Conservation (phyloP, 2,888 invertebrate genomes). For the Tenthredo notha region DNA sequence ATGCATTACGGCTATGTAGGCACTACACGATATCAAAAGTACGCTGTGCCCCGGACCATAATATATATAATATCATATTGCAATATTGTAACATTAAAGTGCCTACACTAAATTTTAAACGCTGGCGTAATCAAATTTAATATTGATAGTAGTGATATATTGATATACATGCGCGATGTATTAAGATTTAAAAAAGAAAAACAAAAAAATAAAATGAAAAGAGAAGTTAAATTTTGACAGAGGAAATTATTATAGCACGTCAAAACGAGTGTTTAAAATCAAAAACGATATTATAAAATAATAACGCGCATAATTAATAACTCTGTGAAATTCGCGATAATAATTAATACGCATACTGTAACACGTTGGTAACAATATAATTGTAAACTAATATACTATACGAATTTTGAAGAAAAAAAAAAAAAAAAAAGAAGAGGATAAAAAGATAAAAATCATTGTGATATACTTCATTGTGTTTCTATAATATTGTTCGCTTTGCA, state of each 20-base stretch:
- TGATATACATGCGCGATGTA: background rate
- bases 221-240: background rate
- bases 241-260: conserved; percentile 7
- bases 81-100: conserved; percentile 71
- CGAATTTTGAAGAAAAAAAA: background rate
- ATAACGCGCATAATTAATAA: background rate
- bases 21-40: conserved; percentile 73
- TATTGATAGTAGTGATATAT: conserved; percentile 2
- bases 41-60: conserved; percentile 53
- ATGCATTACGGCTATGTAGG: conserved; percentile 79
- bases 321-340: conserved; percentile 3
- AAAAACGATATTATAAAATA: background rate
- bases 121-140: conserved; percentile 45
- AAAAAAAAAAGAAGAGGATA: background rate
- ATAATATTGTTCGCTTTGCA: conserved; percentile 42
- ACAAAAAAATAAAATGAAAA: background rate
- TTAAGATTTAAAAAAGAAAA: background rate
- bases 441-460: conserved; percentile 11
- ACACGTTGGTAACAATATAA: background rate
- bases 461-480: conserved; percentile 50
- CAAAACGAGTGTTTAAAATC: conserved; percentile 20
- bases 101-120: conserved; percentile 72
- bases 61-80: conserved; percentile 58
- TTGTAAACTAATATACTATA: background rate
- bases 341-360: background rate